These are phyloP conservation scores for Neosalanx taihuensis DNA, from an alignment of 2,797 vertebrate species.

Conservation along the genomic window DNA sequence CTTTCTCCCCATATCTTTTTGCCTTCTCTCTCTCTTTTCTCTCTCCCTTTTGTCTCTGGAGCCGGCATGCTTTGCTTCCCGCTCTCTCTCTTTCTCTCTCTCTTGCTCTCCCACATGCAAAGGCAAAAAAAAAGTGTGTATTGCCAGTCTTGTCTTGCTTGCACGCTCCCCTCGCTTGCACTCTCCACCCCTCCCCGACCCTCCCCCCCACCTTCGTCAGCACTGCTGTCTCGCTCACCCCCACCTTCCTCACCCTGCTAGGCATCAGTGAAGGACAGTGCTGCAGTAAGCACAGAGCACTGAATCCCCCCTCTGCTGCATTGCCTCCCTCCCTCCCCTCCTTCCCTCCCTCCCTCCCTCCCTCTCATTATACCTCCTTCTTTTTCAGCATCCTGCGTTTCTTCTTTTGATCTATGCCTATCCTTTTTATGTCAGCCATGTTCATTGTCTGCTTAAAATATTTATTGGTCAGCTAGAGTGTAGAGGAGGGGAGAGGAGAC, in stretches of 20 bases:
- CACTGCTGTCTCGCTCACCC: background rate
- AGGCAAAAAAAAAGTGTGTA: too few relatives aligned
- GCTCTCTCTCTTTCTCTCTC: background rate
- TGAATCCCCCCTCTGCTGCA: too few relatives aligned
- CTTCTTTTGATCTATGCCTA: background rate
- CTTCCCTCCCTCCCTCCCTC: background rate
- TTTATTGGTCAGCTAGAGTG: background rate
- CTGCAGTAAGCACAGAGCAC: background rate
- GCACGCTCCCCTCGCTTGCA: constrained; percentile 1
- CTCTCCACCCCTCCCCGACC: background rate
- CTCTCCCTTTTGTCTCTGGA: background rate
- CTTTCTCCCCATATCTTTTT: background rate
- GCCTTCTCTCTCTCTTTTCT: background rate
- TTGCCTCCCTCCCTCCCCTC: background rate
- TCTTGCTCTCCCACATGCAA: background rate
- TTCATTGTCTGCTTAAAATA: background rate
- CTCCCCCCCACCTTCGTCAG: background rate
- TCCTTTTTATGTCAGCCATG: background rate
- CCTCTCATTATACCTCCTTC: background rate
- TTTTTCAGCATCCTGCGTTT: background rate
- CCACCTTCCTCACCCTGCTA: background rate
- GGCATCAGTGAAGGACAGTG: constrained; percentile 6
- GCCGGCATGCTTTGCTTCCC: background rate
- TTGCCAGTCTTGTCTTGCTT: background rate
- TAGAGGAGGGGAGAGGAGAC: background rate